Conservation (phyloP, 2,888 invertebrate genomes). For the Dascillus cervinus region DNA sequence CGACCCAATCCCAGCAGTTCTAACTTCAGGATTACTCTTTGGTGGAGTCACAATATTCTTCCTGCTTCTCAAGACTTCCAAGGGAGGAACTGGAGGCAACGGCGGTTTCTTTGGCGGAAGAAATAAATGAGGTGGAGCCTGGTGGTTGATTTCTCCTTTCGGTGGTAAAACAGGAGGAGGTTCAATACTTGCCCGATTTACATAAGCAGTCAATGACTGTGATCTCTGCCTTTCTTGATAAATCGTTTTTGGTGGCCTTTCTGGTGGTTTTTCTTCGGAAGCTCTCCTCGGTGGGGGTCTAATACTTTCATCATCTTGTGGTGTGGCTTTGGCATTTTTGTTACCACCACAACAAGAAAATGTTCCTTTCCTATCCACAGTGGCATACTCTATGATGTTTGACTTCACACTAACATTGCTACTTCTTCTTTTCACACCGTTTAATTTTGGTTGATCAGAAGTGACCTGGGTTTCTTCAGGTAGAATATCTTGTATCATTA, state of each 20-base stretch:
- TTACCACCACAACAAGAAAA: slow-evolving; percentile 62
- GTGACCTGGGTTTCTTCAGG: slow-evolving; percentile 6
- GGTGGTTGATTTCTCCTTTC: slow-evolving; percentile 41
- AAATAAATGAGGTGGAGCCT: slow-evolving; percentile 46
- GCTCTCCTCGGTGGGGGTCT: slow-evolving; percentile 57
- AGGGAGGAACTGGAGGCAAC: slow-evolving; percentile 60
- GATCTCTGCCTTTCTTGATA: slow-evolving; percentile 50
- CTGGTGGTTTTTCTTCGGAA: slow-evolving; percentile 55
- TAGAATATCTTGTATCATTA: slow-evolving; percentile 14
- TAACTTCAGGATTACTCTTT: slow-evolving; percentile 43
- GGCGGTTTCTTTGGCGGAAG: slow-evolving; percentile 66
- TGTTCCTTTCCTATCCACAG: slow-evolving; percentile 61
- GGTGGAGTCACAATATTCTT: slow-evolving; percentile 35
- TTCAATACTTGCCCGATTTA: slow-evolving; percentile 18
- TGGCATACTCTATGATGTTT: slow-evolving; percentile 62
- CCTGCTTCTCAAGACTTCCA: slow-evolving; percentile 53
- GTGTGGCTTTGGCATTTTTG: slow-evolving; percentile 40
- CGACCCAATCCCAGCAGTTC: slow-evolving; percentile 56
- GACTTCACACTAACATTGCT: slow-evolving; percentile 48
- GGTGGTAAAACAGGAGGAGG: slow-evolving; percentile 50
- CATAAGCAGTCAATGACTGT: slow-evolving; percentile 44
- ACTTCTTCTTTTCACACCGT: slow-evolving; percentile 33
- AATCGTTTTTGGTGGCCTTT: slow-evolving; percentile 58
- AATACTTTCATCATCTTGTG: slow-evolving; percentile 37
- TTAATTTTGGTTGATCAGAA: slow-evolving; percentile 7